Percentiles rank a stretch among this genome's conserved stretches.
Evolutionary conservation across 2,888 invertebrate genomes (phyloP).

Genomic region (Lycophotia porphyrea): DNA sequence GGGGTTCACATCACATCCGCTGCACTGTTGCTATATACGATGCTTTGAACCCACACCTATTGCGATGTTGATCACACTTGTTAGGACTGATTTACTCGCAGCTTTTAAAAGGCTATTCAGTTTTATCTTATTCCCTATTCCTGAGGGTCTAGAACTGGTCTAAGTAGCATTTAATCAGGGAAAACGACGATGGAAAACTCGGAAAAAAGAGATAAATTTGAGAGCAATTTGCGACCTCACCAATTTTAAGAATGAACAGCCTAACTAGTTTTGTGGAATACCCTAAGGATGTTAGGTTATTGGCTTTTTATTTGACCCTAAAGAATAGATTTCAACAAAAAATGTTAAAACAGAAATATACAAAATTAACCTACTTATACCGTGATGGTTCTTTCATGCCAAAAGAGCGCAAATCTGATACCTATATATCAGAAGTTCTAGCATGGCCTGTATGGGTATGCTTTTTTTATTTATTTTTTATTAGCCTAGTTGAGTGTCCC

Average conservation of each 20-base stretch:
- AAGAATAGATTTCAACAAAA: neutral
- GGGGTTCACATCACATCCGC: conserved; percentile 49
- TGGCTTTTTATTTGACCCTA: neutral
- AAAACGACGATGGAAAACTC: neutral
- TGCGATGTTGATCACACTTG: conserved; percentile 18
- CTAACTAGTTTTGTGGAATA: neutral
- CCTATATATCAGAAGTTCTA: neutral
- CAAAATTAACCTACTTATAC: neutral
- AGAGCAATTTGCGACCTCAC: neutral
- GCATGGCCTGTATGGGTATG: too few relatives aligned
- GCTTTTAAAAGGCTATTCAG: neutral
- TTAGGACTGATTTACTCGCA: neutral
- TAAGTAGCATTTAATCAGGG: neutral
- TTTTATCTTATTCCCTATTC: neutral
- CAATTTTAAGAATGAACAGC: neutral
- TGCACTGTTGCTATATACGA: conserved; percentile 30
- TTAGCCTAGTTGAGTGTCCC: too few relatives aligned
- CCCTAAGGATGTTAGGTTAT: neutral
- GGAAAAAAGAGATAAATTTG: neutral
- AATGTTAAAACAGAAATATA: neutral
- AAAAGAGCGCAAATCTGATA: neutral
- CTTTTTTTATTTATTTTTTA: too few relatives aligned
- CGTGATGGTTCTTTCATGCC: too few relatives aligned
- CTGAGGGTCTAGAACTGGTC: neutral
- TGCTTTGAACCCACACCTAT: conserved; percentile 8